A percentile compares a stretch with the other conserved stretches of the same genome.
Conservation (phyloP, 30 jellyfish, hydroid and myxozoan genomes). For the Pseudorhiza aurosa region DNA sequence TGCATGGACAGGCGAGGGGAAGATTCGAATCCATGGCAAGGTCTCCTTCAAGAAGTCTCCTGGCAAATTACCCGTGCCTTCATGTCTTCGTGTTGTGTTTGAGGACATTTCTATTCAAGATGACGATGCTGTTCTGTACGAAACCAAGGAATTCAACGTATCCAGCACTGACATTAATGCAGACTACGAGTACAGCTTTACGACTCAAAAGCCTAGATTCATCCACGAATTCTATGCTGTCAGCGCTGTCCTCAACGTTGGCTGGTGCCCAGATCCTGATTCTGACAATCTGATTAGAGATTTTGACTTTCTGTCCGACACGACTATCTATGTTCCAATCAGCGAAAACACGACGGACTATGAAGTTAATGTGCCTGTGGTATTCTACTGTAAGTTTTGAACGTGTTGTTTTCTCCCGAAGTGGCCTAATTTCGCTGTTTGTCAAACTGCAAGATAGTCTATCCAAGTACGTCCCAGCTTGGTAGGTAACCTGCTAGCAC, state of each 20-base stretch:
- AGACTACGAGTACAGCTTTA: constrained; percentile 35
- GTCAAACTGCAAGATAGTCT: neutral
- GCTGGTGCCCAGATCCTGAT: constrained; percentile 73
- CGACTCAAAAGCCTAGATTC: constrained; percentile 49
- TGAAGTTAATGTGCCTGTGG: constrained; percentile 49
- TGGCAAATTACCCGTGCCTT: constrained; percentile 61
- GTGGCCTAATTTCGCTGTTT: too few relatives aligned
- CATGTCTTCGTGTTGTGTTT: constrained; percentile 71
- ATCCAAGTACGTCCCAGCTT: too few relatives aligned
- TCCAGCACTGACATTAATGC: constrained; percentile 25
- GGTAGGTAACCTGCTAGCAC: too few relatives aligned
- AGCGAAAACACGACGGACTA: constrained; percentile 46
- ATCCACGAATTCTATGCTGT: constrained; percentile 58
- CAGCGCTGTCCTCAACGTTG: constrained; percentile 76
- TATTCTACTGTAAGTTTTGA: constrained; percentile 56
- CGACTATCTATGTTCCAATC: constrained; percentile 37
- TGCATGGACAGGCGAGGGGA: constrained; percentile 33
- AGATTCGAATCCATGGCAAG: constrained; percentile 36
- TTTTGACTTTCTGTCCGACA: constrained; percentile 74
- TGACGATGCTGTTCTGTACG: constrained; percentile 58
- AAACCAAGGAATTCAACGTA: constrained; percentile 49
- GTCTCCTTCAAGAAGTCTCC: constrained; percentile 43
- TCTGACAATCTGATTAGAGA: constrained; percentile 37
- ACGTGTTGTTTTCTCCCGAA: too few relatives aligned
- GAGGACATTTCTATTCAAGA: constrained; percentile 77